phyloP scores from a whole-genome alignment of 2,113 vertebrate genomes.

The Ochotona curzoniae region DNA sequence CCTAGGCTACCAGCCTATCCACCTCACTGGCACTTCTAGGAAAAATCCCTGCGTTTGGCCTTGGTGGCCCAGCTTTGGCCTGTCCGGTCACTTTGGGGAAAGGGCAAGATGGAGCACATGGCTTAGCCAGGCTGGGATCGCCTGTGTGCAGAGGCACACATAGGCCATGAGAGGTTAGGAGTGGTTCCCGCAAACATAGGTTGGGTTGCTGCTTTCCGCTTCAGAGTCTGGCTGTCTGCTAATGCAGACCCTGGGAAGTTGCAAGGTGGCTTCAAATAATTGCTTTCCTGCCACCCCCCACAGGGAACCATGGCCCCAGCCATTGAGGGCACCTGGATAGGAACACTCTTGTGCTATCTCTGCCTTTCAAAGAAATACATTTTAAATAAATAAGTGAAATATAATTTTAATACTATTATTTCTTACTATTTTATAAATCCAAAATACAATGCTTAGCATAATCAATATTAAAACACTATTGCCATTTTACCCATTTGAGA shows the following conservation, averaged over 20 bases:
- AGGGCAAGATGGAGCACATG: too few relatives aligned
- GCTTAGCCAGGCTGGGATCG: neutral
- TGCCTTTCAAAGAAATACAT: neutral
- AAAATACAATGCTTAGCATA: neutral
- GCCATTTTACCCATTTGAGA: neutral
- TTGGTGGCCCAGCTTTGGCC: neutral
- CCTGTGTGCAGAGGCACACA: neutral
- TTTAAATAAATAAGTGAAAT: neutral
- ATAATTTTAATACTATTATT: neutral
- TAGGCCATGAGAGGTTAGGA: neutral
- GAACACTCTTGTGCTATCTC: too few relatives aligned
- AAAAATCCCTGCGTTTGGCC: neutral
- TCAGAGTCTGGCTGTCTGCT: too few relatives aligned
- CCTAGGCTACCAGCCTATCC: neutral
- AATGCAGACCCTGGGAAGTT: too few relatives aligned
- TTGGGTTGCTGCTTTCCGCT: too few relatives aligned
- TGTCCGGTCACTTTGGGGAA: fast-evolving
- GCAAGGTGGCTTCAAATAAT: too few relatives aligned
- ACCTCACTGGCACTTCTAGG: neutral
- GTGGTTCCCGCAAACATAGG: neutral
- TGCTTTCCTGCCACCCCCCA: too few relatives aligned
- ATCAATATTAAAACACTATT: neutral
- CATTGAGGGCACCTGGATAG: too few relatives aligned
- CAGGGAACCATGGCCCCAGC: too few relatives aligned
- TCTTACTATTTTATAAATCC: neutral